Base-by-base conservation (phyloP, 2,888 invertebrate species). In the Melinaea marsaeus region DNA sequence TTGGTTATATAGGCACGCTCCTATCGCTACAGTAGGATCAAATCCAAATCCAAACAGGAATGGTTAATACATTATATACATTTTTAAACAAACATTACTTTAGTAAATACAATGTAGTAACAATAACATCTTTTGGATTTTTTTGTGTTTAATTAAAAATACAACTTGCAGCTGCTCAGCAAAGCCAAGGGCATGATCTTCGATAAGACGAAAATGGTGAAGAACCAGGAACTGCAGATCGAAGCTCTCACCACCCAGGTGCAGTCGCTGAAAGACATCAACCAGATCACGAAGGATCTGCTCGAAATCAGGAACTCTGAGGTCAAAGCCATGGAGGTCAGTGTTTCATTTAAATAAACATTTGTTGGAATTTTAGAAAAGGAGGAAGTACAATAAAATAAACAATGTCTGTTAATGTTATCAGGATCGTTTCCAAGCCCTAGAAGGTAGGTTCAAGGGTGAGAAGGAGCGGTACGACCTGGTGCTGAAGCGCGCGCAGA, bases 221-320 rank as follows among this genome's bases (percentile, higher is more conserved):
- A 94, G 77, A 95, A 95, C 79, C 95, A 96, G 76, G 96, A 96
- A 77, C 89, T 95, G 70, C 95, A 96, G 82, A 95, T 96, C 61
- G 92, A 92, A 65, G 95, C 95, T 0, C 81, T 95, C 57, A 92
- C 88, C 37, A 92, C 92, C 6, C 95, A 96, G 81, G 94, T 95
- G 6, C 91, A 92, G 54, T 95, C 96, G 1, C 86, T 96, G 45
- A 96, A 95, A 79, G 96, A 96, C 76, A 96, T 96, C 55, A 93
- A 95, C n/a, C 84, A 91, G 9, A 95, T 96, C 65, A 96, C 96
- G 2, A 96, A 95, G 79, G 95, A 96, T 72, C 86, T 96, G 75
- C 81, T 96, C 33, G 94, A 95, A 74, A 95, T 96, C 57, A 93
- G 96, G 69, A 96, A 95, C 75, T 91, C 94, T 62, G 96, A 96